These are phyloP conservation scores for Heteropelma amictum DNA, from an alignment of 2,888 invertebrate species.

Conservation along the genomic window DNA sequence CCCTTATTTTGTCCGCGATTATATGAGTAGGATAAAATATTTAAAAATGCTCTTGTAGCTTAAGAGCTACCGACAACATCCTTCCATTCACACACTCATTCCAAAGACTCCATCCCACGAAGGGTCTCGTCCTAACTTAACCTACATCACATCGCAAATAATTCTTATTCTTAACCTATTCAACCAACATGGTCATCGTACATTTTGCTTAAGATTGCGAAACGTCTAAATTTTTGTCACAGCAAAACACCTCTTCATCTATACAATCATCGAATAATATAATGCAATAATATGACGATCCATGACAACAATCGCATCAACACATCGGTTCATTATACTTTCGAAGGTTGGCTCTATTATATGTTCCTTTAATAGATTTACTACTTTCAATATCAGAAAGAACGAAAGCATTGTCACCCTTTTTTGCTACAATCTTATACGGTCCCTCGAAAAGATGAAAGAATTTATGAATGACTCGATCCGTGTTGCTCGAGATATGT, in stretches of 20 bases:
- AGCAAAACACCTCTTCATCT: too few relatives aligned
- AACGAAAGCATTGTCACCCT: slow-evolving; percentile 7
- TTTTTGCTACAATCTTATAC: background rate
- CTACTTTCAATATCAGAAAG: background rate
- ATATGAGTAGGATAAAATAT: too few relatives aligned
- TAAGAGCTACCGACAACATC: too few relatives aligned
- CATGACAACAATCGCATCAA: background rate
- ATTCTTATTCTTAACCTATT: background rate
- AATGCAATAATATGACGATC: background rate
- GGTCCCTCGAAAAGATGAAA: slow-evolving; percentile 18
- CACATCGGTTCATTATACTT: background rate
- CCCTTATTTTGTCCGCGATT: too few relatives aligned
- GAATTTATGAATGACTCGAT: slow-evolving; percentile 15
- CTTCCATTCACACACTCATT: too few relatives aligned
- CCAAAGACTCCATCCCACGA: background rate
- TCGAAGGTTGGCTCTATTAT: background rate
- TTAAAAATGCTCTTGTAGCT: too few relatives aligned
- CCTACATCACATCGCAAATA: background rate
- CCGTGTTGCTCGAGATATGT: background rate
- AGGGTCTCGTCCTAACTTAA: background rate
- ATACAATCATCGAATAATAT: background rate
- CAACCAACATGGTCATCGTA: too few relatives aligned
- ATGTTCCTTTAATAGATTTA: slow-evolving; percentile 3
- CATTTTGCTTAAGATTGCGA: too few relatives aligned
- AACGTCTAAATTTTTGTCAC: too few relatives aligned